A percentile compares a stretch with the other conserved stretches of the same genome.
phyloP scores from a whole-genome alignment of 2,113 vertebrate species.

The Spheniscus mendiculus region DNA sequence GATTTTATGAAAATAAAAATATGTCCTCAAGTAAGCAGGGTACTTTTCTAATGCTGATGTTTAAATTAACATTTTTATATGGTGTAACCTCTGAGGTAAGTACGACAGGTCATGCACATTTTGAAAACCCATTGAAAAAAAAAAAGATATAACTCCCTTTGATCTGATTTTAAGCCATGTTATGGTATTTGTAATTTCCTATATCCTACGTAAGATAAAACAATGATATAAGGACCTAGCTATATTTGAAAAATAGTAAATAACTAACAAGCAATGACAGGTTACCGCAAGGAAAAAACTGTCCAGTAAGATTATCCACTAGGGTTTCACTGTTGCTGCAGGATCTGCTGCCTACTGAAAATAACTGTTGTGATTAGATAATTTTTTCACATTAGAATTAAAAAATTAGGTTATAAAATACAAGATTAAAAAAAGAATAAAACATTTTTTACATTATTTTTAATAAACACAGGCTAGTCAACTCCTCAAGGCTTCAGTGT shows the following conservation, averaged over 20 bases:
- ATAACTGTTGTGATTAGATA: not conserved
- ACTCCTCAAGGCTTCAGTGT: not conserved
- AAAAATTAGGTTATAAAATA: not conserved
- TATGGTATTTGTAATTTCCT: not conserved
- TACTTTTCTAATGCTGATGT: not conserved
- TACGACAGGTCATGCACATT: not conserved
- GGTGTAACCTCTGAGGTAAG: not conserved
- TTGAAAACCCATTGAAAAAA: not conserved
- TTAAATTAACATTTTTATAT: not conserved
- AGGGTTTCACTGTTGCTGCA: constrained; percentile 15
- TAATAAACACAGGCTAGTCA: not conserved
- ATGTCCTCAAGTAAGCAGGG: not conserved
- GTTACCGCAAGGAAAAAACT: constrained; percentile 20
- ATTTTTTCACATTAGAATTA: constrained; percentile 21
- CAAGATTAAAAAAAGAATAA: not conserved
- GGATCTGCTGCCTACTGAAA: constrained; percentile 34
- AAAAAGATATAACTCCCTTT: not conserved
- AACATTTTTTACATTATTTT: not conserved
- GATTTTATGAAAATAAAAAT: not conserved
- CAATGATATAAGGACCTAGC: not conserved
- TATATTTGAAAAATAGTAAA: not conserved
- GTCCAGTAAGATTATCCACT: not conserved
- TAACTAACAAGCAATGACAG: constrained; percentile 2
- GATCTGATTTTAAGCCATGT: not conserved
- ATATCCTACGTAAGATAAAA: not conserved